A percentile compares a stretch with the other conserved stretches of the same genome.
Evolutionary conservation across 2,797 vertebrate genomes (phyloP).

Genomic region (Steatocranus sp.): DNA sequence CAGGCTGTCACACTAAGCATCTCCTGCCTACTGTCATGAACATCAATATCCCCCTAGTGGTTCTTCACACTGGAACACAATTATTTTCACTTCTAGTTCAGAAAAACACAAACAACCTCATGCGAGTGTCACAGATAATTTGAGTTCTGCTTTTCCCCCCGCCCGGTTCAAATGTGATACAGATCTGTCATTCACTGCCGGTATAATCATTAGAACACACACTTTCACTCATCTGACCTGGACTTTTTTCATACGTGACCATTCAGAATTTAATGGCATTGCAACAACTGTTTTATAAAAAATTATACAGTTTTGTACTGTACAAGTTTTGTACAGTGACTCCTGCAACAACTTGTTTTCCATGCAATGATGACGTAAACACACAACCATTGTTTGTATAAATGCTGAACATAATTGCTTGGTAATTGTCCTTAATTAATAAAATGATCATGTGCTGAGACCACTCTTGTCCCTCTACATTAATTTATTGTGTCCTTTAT

Average conservation of each 20-base stretch:
- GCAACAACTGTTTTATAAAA: not conserved
- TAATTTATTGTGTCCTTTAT: not conserved
- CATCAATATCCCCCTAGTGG: constrained; percentile 45
- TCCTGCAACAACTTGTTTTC: not conserved
- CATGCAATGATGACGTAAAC: not conserved
- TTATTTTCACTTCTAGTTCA: not conserved
- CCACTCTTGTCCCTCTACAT: not conserved
- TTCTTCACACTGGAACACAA: not conserved
- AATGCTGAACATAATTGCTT: not conserved
- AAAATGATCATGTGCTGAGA: not conserved
- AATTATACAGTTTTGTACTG: not conserved
- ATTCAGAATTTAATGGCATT: not conserved
- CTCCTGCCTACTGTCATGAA: constrained; percentile 36
- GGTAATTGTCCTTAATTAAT: not conserved
- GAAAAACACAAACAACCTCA: not conserved
- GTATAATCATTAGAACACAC: not conserved
- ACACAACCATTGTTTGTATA: not conserved
- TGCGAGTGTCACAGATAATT: not conserved
- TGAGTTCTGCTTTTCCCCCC: not conserved
- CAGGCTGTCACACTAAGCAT: not conserved
- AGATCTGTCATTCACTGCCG: not conserved
- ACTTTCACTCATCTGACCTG: not conserved
- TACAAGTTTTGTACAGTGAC: not conserved
- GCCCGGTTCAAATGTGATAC: not conserved
- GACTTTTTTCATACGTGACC: not conserved